phyloP scores from a whole-genome alignment of 2,113 vertebrate genomes.

The Tachysurus vachellii region DNA sequence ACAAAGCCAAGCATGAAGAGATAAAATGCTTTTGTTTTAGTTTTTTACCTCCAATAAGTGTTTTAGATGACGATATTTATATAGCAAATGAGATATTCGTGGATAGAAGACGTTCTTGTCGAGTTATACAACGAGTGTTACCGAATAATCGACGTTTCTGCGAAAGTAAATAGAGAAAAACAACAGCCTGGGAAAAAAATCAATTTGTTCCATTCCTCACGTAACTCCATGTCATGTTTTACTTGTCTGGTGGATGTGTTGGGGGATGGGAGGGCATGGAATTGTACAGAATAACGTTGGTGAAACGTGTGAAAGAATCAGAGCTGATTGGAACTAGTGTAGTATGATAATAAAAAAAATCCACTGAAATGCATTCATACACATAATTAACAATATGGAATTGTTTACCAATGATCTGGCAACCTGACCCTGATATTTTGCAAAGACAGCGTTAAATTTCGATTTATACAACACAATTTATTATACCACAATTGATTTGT shows the following conservation, averaged over 20 bases:
- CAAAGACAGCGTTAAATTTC: neutral
- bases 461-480: neutral
- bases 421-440: neutral
- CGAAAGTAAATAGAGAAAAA: neutral
- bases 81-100: neutral
- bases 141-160: neutral
- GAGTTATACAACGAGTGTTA: neutral
- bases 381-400: neutral
- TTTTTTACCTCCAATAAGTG: conserved; percentile 1
- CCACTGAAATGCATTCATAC: neutral
- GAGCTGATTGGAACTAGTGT: neutral
- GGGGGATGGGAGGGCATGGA: conserved; percentile 48
- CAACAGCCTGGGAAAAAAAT: neutral
- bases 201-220: conserved; percentile 33
- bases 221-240: conserved; percentile 55
- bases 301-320: conserved; percentile 40
- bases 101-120: neutral
- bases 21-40: conserved; percentile 67
- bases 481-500: neutral
- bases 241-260: conserved; percentile 28
- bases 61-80: neutral
- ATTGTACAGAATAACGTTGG: conserved; percentile 18
- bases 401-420: neutral
- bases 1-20: conserved; percentile 39
- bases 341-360: neutral